phyloP scores from a whole-genome alignment of 2,113 vertebrate genomes.

The Anolis sagrei region DNA sequence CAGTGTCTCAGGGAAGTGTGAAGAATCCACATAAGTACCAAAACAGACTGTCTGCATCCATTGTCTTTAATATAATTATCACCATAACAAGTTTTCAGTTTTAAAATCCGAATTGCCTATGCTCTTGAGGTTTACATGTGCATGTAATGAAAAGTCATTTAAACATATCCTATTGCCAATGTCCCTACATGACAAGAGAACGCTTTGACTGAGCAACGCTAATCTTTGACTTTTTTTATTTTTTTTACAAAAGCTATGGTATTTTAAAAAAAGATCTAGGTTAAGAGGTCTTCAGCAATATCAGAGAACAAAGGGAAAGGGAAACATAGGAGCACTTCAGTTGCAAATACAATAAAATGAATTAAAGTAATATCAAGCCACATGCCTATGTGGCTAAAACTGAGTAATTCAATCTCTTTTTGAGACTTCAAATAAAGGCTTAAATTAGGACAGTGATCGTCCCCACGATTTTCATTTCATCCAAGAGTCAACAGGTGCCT shows the following conservation, averaged over 20 bases:
- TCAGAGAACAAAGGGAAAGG: constrained; percentile 38
- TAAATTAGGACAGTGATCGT: constrained; percentile 5
- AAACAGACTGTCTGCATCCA: constrained; percentile 60
- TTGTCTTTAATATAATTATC: constrained; percentile 64
- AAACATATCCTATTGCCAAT: constrained; percentile 49
- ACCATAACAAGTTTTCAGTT: constrained; percentile 62
- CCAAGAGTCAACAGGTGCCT: constrained; percentile 16
- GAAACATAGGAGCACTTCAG: neutral
- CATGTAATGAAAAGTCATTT: constrained; percentile 57
- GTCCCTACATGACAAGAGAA: constrained; percentile 62
- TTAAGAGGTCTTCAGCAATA: constrained; percentile 51
- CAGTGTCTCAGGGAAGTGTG: constrained; percentile 42
- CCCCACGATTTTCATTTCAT: neutral
- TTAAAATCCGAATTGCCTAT: constrained; percentile 65
- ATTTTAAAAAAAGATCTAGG: constrained; percentile 46
- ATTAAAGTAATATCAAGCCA: constrained; percentile 24
- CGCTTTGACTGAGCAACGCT: constrained; percentile 56
- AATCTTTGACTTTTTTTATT: constrained; percentile 23
- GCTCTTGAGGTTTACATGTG: constrained; percentile 61
- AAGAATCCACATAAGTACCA: constrained; percentile 61
- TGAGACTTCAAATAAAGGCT: constrained; percentile 1
- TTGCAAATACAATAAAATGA: constrained; percentile 42
- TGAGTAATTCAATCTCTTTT: neutral
- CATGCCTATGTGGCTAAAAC: neutral
- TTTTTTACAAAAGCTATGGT: constrained; percentile 40